A percentile compares a stretch with the other conserved stretches of the same genome.
phyloP scores from a whole-genome alignment of 37 sponge, comb jelly and placozoan genomes.

The Spongia lamella region DNA sequence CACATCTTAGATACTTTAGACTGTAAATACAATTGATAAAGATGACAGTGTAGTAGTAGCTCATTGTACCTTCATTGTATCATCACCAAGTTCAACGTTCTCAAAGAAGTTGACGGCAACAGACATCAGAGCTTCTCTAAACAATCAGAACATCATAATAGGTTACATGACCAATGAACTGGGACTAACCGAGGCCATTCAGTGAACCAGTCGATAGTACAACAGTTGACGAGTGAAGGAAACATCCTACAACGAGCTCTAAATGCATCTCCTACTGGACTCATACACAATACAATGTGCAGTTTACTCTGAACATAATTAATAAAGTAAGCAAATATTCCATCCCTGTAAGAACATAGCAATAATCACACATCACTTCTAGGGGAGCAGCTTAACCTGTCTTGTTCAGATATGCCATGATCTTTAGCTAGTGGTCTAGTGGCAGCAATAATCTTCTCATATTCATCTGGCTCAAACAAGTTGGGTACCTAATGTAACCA shows the following conservation, averaged over 20 bases:
- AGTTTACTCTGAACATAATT: conserved; percentile 85
- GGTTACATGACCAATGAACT: not conserved
- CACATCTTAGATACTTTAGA: conserved; percentile 82
- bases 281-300: conserved; percentile 99
- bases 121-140: conserved; percentile 91
- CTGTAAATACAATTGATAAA: conserved; percentile 3
- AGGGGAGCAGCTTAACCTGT: conserved; percentile 48
- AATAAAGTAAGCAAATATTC: conserved; percentile 93
- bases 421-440: conserved; percentile 88
- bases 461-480: conserved; percentile 92
- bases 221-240: conserved; percentile 98
- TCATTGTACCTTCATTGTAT: conserved; percentile 81
- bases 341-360: conserved; percentile 61
- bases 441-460: conserved; percentile 83
- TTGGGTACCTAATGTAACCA: conserved; percentile 88
- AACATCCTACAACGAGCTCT: conserved; percentile 95
- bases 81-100: conserved; percentile 85
- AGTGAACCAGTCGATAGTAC: conserved; percentile 99
- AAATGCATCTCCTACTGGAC: conserved; percentile 98
- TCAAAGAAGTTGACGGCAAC: conserved; percentile 95
- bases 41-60: not conserved
- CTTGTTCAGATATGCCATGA: conserved; percentile 76
- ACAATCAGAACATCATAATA: not conserved
- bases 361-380: no score
- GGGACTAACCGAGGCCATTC: conserved; percentile 82